Evolutionary conservation across 2,888 invertebrate species (phyloP).

Genomic region (Drosophila rellima): DNA sequence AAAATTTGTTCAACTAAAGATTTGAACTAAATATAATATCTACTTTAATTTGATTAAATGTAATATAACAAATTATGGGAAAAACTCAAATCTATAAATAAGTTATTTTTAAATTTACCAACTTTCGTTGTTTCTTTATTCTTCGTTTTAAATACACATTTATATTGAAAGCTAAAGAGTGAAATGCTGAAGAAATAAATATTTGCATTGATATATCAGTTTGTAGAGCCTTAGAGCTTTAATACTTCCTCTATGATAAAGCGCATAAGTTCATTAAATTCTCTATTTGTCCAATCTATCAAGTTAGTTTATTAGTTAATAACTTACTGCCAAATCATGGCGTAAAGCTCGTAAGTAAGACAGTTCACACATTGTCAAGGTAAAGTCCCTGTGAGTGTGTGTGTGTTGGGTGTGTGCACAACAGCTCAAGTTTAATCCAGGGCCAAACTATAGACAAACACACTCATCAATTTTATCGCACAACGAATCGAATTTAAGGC

Average conservation of each 20-base stretch:
- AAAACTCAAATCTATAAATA: too few species aligned
- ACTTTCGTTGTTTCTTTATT: too few species aligned
- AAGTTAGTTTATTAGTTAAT: conserved; percentile 42
- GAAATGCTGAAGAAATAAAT: background rate
- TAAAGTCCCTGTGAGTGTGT: conserved; percentile 18
- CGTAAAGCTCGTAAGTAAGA: conserved; percentile 27
- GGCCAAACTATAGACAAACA: conserved; percentile 47
- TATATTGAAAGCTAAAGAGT: conserved; percentile 1
- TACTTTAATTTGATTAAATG: too few species aligned
- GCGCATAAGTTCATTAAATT: conserved; percentile 7
- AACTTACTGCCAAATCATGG: conserved; percentile 36
- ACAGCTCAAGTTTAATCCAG: conserved; percentile 67
- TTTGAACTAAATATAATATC: too few species aligned
- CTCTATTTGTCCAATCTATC: conserved; percentile 49
- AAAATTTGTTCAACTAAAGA: background rate
- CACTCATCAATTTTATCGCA: conserved; percentile 61
- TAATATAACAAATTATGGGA: too few species aligned
- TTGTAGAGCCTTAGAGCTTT: background rate
- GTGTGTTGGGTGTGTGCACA: conserved; percentile 19
- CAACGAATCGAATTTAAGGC: conserved; percentile 17
- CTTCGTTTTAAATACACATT: too few species aligned
- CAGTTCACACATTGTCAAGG: conserved; percentile 51
- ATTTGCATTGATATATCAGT: conserved; percentile 9
- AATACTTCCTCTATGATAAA: background rate
- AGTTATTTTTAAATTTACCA: too few species aligned